Evolutionary conservation across 2,888 invertebrate species (phyloP).

Genomic region (Doris montereyensis): DNA sequence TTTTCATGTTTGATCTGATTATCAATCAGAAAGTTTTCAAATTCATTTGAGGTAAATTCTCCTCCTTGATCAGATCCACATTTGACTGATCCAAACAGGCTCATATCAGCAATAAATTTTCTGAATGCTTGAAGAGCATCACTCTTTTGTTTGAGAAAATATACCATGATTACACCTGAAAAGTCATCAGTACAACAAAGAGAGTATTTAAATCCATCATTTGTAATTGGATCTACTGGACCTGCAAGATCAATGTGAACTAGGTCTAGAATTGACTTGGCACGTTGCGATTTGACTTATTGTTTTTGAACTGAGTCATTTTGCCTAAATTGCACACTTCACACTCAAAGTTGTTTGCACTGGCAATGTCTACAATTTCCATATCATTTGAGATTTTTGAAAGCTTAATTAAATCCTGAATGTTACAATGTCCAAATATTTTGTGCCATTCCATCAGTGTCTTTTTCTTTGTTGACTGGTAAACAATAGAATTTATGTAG

Average conservation of each 20-base stretch:
- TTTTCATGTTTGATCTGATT: no score
- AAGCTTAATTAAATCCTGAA: neutral
- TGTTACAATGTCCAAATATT: neutral
- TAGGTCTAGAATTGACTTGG: neutral
- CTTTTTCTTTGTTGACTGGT: neutral
- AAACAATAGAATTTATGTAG: constrained; percentile 32
- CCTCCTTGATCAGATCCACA: no score
- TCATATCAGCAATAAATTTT: neutral
- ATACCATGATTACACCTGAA: neutral
- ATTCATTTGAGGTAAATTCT: constrained; percentile 3
- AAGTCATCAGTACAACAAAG: neutral
- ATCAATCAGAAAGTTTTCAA: neutral
- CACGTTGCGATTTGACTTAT: neutral
- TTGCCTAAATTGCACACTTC: constrained; percentile 5
- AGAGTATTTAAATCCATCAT: neutral
- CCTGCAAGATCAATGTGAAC: constrained; percentile 10
- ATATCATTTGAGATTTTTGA: neutral
- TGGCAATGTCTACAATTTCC: neutral
- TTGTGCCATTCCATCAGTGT: neutral
- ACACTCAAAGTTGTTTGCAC: constrained; percentile 5
- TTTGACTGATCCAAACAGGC: neutral
- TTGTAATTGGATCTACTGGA: neutral
- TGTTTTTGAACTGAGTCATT: neutral
- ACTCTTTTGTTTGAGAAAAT: neutral
- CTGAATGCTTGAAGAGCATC: neutral